Evolutionary conservation across 2,113 vertebrate genomes (phyloP).

Genomic region (Saccopteryx leptura): DNA sequence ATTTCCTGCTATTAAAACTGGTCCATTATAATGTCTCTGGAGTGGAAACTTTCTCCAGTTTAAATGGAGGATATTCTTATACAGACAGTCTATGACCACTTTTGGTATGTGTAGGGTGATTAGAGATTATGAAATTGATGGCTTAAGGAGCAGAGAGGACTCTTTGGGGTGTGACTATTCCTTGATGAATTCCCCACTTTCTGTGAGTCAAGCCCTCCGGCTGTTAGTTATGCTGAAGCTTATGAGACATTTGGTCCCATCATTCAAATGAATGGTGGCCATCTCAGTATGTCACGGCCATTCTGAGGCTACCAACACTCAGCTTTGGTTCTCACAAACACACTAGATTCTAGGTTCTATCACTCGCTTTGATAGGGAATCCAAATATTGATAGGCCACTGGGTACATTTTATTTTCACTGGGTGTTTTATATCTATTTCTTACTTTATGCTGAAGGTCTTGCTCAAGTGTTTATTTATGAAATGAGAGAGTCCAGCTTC

Average conservation of each 20-base stretch:
- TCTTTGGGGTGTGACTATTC: neutral
- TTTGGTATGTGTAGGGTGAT: neutral
- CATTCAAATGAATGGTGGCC: neutral
- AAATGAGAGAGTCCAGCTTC: neutral
- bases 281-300: neutral
- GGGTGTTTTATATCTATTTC: neutral
- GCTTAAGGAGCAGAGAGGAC: neutral
- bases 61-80: neutral
- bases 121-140: neutral
- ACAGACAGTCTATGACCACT: neutral
- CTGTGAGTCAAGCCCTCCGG: neutral
- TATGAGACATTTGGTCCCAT: neutral
- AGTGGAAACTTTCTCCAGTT: neutral
- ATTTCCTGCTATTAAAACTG: neutral
- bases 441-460: neutral
- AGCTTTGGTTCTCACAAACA: neutral
- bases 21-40: neutral
- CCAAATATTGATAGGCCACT: neutral
- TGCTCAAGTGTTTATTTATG: constrained; percentile 34
- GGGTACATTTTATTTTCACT: neutral
- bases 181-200: neutral
- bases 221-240: neutral
- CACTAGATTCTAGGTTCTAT: neutral
- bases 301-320: neutral
- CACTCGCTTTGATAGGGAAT: neutral